Evolutionary conservation across 2,113 vertebrate genomes (phyloP), one percentile per base, ranked within the genome.

Genomic region (Trichomycterus rosablanca): DNA sequence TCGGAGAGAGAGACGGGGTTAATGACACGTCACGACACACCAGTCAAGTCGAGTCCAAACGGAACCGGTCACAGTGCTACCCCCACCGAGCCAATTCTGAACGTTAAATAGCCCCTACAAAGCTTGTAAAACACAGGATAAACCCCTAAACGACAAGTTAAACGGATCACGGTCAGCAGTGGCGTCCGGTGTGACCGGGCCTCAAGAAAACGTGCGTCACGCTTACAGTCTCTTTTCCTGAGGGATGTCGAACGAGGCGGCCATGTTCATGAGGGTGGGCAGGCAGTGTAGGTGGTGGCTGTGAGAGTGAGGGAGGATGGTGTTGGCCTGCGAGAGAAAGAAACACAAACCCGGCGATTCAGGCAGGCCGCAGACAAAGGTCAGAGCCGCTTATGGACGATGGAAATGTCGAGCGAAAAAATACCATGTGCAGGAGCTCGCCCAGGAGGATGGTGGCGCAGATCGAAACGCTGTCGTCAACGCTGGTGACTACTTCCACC

Each of bases 361-460:
- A 56, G 42, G 39, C 39, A 39, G 1, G 16, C 10, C 9, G 11
- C 5, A 3, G 14, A 5, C 16, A 7, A 32, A 9, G 3, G 19
- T 35, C 2, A 35, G 16, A 19, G 22, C 20, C 5, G 6, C 2
- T 2, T 28, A n/a, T 9, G 40, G 18, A 20, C 30, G n/a, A 15
- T 1, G 9, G 44, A 24, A 62, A 40, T 2, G 5, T 40, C 11
- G 0, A 3, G n/a, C 7, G 11, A 15, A 46, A 18, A 45, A 7
- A 84, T 89, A 99, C 96, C 95, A 99, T 99, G 79, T 99, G 95
- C 53, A 99, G 77, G 76, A 99, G 94, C 68, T 99, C 95, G 80
- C 95, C 96, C 63, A 99, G 76, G 59, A 99, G 93, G 63, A 99
- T 94, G 49, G 94, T 97, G 61, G 96, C 92, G 81, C 93, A 88